phyloP scores from a whole-genome alignment of 2,113 vertebrate genomes.

The Rousettus leschenaultii region DNA sequence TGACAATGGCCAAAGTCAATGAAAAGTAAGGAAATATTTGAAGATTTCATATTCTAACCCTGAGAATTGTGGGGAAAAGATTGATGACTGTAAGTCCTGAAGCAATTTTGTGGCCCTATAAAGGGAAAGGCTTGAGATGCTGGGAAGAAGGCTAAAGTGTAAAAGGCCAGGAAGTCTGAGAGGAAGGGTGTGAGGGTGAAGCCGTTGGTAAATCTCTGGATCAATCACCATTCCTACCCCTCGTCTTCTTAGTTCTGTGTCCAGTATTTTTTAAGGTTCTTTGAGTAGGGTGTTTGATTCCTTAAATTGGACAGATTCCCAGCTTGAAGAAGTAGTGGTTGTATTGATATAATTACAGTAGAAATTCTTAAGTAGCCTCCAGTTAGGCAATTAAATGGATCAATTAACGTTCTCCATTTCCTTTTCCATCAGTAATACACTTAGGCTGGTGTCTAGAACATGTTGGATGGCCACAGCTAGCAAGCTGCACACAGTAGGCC shows the following conservation, averaged over 20 bases:
- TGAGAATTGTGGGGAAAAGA: background rate
- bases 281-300: background rate
- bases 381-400: background rate
- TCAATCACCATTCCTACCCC: background rate
- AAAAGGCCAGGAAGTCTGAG: background rate
- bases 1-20: background rate
- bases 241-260: background rate
- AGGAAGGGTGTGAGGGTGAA: background rate
- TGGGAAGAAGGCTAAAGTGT: background rate
- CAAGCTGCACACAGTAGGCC: background rate
- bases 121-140: background rate
- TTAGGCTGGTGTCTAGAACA: background rate
- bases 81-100: background rate
- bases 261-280: background rate
- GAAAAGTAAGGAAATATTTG: background rate
- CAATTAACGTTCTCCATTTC: background rate
- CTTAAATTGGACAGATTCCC: background rate
- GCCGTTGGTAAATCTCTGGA: background rate
- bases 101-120: background rate
- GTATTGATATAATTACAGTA: background rate
- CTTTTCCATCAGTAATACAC: background rate
- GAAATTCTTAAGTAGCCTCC: background rate
- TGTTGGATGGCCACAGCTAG: background rate
- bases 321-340: background rate
- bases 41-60: background rate